Conservation (phyloP, 2,888 invertebrate species). For the Latheticus oryzae region DNA sequence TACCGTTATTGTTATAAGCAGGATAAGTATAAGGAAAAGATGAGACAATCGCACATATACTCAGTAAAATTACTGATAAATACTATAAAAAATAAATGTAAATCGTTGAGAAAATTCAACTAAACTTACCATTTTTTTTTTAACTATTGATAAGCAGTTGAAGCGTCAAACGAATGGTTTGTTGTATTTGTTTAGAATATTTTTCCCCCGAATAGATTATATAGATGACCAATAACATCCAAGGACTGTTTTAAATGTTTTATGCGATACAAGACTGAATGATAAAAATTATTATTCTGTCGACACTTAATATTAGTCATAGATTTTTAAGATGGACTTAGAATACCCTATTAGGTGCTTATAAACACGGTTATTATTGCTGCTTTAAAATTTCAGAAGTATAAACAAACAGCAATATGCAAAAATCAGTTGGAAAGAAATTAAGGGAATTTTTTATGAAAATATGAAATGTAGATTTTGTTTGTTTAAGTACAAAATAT, state of each 20-base stretch:
- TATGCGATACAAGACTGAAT: not conserved
- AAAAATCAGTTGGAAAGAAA: too few relatives aligned
- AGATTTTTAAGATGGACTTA: slow-evolving; percentile 3
- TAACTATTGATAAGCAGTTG: not conserved
- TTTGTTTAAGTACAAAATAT: too few relatives aligned
- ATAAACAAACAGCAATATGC: too few relatives aligned
- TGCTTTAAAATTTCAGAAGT: not conserved
- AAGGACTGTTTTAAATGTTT: slow-evolving; percentile 8
- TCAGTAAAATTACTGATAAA: not conserved
- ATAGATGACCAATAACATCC: slow-evolving; percentile 12
- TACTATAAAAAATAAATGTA: too few relatives aligned
- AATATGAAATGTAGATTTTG: too few relatives aligned
- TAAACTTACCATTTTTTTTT: too few relatives aligned
- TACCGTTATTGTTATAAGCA: not conserved
- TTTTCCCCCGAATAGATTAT: slow-evolving; percentile 18
- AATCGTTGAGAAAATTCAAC: too few relatives aligned
- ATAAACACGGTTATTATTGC: slow-evolving; percentile 2
- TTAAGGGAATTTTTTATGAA: too few relatives aligned
- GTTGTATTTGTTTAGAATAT: slow-evolving; percentile 9
- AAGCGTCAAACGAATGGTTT: not conserved
- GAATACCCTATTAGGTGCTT: slow-evolving; percentile 15
- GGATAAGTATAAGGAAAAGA: not conserved
- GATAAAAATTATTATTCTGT: slow-evolving; percentile 23
- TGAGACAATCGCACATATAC: not conserved
- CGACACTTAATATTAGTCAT: slow-evolving; percentile 8